phyloP scores from a whole-genome alignment of 2,888 invertebrate species.

The Eristalinus aeneus region DNA sequence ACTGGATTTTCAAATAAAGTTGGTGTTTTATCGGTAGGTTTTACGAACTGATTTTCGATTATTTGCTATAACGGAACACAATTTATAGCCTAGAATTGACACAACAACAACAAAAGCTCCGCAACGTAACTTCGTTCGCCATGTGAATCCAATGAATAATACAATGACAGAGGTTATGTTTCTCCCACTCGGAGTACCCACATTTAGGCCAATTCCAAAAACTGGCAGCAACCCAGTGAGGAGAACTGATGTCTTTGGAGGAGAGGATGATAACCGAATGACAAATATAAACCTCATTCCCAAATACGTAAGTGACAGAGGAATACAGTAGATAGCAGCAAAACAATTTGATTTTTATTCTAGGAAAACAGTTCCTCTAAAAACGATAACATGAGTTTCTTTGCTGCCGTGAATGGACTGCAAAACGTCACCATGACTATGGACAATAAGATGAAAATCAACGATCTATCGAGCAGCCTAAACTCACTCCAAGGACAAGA shows the following conservation, averaged over 20 bases:
- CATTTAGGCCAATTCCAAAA: slow-evolving; percentile 88
- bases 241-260: slow-evolving; percentile 12
- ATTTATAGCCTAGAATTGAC: not conserved
- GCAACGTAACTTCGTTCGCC: slow-evolving; percentile 42
- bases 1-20: slow-evolving; percentile 79
- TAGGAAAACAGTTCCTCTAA: not conserved
- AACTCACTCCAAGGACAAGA: not conserved
- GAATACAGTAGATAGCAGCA: not conserved
- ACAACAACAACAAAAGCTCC: slow-evolving; percentile 16
- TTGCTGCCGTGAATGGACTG: not conserved
- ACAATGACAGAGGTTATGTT: slow-evolving; percentile 82
- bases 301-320: not conserved
- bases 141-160: slow-evolving; percentile 61
- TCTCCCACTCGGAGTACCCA: slow-evolving; percentile 85
- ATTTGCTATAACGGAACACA: not conserved
- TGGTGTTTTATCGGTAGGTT: slow-evolving; percentile 76
- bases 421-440: not conserved
- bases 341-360: not conserved
- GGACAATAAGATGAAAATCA: not conserved
- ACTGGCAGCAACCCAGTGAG: not conserved
- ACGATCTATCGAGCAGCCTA: not conserved
- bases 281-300: not conserved
- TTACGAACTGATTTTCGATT: no score
- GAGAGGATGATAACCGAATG: not conserved
- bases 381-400: not conserved